Evolutionary conservation across 2,888 invertebrate species (phyloP).

Genomic region (Diploptera punctata): DNA sequence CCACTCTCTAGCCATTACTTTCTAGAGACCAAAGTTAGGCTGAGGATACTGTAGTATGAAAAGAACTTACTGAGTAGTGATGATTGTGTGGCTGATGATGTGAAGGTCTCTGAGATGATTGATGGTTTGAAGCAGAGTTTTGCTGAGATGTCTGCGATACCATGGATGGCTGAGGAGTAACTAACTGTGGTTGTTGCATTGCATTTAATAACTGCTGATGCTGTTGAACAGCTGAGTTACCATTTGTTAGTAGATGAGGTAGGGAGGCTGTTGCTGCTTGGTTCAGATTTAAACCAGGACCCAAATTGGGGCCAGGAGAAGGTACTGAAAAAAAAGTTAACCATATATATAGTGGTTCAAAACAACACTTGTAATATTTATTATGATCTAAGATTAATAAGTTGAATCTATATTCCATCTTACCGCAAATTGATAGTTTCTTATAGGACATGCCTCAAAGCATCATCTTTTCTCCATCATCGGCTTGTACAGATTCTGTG

Average conservation of each 20-base stretch:
- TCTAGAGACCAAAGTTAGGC: too few species aligned
- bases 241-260: constrained; percentile 76
- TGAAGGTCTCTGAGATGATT: constrained; percentile 55
- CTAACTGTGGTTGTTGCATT: constrained; percentile 70
- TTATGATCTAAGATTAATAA: too few species aligned
- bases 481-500: too few species aligned
- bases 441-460: too few species aligned
- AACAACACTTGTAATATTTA: too few species aligned
- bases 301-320: constrained; percentile 57
- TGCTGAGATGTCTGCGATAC: constrained; percentile 48
- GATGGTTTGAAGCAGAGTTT: constrained; percentile 47
- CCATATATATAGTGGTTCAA: too few species aligned
- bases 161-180: constrained; percentile 53
- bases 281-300: constrained; percentile 69
- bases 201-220: constrained; percentile 79
- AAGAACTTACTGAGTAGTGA: constrained; percentile 39
- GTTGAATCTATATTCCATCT: too few species aligned
- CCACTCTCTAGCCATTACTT: too few species aligned
- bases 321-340: constrained; percentile 28
- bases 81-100: constrained; percentile 51
- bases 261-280: constrained; percentile 59
- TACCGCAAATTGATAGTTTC: too few species aligned
- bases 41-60: too few species aligned
- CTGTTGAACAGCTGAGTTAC: constrained; percentile 54
- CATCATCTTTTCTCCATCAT: too few species aligned